Conservation (phyloP, 2,888 invertebrate genomes). For the Scotopteryx bipunctaria region DNA sequence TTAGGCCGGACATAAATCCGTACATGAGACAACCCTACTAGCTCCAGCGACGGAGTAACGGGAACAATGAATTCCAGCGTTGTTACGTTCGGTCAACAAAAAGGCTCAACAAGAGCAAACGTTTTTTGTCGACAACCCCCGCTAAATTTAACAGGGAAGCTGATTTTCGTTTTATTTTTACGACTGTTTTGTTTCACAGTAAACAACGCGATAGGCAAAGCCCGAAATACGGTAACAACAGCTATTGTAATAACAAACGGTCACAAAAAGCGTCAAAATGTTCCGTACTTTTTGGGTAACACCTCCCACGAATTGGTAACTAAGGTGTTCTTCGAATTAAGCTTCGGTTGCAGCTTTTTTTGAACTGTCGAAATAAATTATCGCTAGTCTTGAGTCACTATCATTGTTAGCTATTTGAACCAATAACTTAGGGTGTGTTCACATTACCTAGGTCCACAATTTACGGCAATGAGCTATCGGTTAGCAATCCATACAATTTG, state of each 20-base stretch:
- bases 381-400: not conserved
- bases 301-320: conserved; percentile 3
- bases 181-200: conserved; percentile 60
- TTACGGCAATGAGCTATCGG: too few relatives aligned
- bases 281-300: conserved; percentile 18
- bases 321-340: conserved; percentile 12
- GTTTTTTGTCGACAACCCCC: conserved; percentile 76
- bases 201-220: conserved; percentile 52
- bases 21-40: conserved; percentile 40
- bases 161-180: conserved; percentile 67
- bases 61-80: conserved; percentile 77
- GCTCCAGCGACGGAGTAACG: conserved; percentile 60
- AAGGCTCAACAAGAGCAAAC: conserved; percentile 67
- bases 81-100: conserved; percentile 75
- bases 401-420: too few relatives aligned
- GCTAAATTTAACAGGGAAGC: conserved; percentile 80
- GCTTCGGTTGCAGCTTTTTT: not conserved
- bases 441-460: too few relatives aligned
- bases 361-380: not conserved
- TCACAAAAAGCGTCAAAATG: conserved; percentile 33
- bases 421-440: too few relatives aligned
- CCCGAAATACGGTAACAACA: conserved; percentile 45
- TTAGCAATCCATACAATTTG: too few relatives aligned
- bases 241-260: conserved; percentile 39
- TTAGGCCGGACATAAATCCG: too few relatives aligned